Evolutionary conservation across 2,113 vertebrate genomes (phyloP), one percentile per base, ranked within the genome.

Genomic region (Bucco capensis): DNA sequence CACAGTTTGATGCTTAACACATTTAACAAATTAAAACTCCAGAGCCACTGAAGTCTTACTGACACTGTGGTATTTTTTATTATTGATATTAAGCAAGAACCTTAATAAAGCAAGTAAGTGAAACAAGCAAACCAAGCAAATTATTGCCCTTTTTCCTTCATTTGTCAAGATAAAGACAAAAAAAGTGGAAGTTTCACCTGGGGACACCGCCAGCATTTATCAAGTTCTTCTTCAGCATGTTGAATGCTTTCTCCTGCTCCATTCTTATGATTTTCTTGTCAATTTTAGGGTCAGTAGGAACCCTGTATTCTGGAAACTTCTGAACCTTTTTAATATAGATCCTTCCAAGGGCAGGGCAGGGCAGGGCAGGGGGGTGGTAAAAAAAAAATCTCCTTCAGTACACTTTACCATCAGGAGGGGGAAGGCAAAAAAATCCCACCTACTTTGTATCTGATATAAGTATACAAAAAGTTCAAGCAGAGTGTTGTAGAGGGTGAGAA

Each of bases 241-340:
- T 98, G 94, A 98, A 98, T 77, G 98, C 97, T 96, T 98, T 98
- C 67, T 98, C 98, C 90, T 98, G 98, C 79, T 98, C 98, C 97
- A 98, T 97, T 92, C 98, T 97, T 87, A 98, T 98, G 64, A 98
- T 96, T 95, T 98, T 98, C 97, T 97, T 98, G 94, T 98, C 98
- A 96, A 98, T 98, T 96, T 98, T 98, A 70, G 98, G 98, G 79
- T 98, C 98, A 83, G 97, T 98, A 66, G 98, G 97, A 97, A 98
- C 98, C 89, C 97, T 96, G 92, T 98, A 98, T 65, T 98, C 97
- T 11, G 96, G 98, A 96, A 98, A 98, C 94, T 98, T 98, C 54
- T 97, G 97, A 64, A 98, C 98, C 87, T 98, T 98, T 96, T 98
- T 98, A 83, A 98, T 98, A 86, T 98, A 98, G 95, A 98, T 98